phyloP scores from a whole-genome alignment of 1,140 invertebrate species.

The Drosophila nannoptera region DNA sequence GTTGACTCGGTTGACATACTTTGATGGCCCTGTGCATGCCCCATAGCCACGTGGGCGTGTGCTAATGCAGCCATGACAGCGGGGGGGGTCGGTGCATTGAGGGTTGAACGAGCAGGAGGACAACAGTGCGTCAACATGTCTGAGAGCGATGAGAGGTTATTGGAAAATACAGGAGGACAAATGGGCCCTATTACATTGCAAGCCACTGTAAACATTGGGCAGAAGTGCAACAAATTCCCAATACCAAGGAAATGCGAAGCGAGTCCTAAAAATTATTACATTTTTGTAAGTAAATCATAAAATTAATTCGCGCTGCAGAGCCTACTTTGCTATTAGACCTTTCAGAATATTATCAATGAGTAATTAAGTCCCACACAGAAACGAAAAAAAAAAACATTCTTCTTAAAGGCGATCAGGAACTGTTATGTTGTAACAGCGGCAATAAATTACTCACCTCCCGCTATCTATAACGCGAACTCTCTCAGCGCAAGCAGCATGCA shows the following conservation, averaged over 20 bases:
- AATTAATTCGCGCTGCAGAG: background rate
- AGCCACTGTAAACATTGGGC: constrained; percentile 29
- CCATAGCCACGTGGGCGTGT: constrained; percentile 30
- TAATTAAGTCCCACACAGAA: background rate
- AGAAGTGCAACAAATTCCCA: constrained; percentile 13
- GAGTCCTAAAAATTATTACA: no score
- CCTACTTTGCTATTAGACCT: background rate
- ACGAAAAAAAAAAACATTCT: background rate
- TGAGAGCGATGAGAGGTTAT: constrained; percentile 32
- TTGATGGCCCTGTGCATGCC: constrained; percentile 44
- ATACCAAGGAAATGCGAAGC: background rate
- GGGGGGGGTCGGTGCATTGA: background rate
- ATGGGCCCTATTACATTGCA: constrained; percentile 27
- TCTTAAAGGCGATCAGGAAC: constrained; percentile 19
- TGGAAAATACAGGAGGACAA: constrained; percentile 40
- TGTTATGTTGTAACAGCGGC: constrained; percentile 5
- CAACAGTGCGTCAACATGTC: background rate
- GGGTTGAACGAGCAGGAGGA: background rate
- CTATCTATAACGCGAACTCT: background rate
- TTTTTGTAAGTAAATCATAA: background rate
- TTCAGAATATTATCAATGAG: background rate
- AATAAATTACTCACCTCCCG: constrained; percentile 26
- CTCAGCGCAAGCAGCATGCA: constrained; percentile 19
- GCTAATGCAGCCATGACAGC: background rate
- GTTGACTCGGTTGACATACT: constrained; percentile 64